Percentiles rank a stretch among this genome's conserved stretches.
phyloP scores from a whole-genome alignment of 2,888 invertebrate genomes.

The Tipula unca region DNA sequence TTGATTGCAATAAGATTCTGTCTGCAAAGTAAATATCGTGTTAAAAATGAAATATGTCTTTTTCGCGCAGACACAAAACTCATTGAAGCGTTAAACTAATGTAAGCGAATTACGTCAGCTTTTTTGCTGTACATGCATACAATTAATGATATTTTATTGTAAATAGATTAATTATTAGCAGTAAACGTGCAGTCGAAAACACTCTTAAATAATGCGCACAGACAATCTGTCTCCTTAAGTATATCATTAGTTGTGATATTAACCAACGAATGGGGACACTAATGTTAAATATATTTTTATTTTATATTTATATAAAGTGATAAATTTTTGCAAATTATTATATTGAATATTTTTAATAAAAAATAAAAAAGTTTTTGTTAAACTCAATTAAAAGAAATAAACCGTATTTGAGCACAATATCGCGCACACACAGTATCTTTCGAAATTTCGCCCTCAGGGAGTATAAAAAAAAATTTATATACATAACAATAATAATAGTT shows the following conservation, averaged over 20 bases:
- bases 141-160: not conserved
- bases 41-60: not conserved
- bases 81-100: not conserved
- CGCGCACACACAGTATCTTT: not conserved
- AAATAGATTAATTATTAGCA: not conserved
- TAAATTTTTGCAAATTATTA: not conserved
- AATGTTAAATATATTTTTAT: not conserved
- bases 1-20: not conserved
- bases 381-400: not conserved
- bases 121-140: not conserved
- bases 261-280: not conserved
- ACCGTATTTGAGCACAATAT: not conserved
- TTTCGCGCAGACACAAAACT: not conserved
- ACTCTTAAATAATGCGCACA: not conserved
- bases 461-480: not conserved
- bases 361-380: not conserved
- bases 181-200: not conserved
- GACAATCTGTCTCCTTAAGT: not conserved
- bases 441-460: not conserved
- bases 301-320: not conserved
- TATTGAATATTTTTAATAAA: not conserved
- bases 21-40: not conserved
- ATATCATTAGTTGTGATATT: not conserved
- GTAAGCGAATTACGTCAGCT: not conserved
- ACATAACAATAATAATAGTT: conserved; percentile 8